phyloP scores from a whole-genome alignment of 1,140 invertebrate genomes.

The Drosophila biarmipes region DNA sequence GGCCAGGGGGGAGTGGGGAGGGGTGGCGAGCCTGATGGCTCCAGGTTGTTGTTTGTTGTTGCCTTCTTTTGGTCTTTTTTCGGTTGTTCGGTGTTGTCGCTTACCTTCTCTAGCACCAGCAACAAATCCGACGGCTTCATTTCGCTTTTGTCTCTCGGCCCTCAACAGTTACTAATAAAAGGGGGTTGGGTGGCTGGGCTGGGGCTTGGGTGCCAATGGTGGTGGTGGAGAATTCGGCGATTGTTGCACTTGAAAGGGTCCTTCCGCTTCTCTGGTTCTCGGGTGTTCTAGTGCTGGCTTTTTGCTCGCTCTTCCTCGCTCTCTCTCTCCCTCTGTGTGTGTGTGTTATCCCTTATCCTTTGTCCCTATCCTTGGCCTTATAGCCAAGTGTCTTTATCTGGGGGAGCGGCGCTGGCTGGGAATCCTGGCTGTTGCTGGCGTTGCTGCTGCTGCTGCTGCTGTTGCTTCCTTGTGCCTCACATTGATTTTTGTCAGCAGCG shows the following conservation, averaged over 20 bases:
- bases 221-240: slow-evolving; percentile 2
- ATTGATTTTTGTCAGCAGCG: slow-evolving; percentile 81
- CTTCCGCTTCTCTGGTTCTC: background rate
- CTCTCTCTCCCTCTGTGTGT: background rate
- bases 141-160: slow-evolving; percentile 9
- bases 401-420: slow-evolving; percentile 13
- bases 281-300: background rate
- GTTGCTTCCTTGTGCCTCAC: slow-evolving; percentile 67
- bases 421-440: slow-evolving; percentile 28
- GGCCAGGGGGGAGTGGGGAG: too few relatives aligned
- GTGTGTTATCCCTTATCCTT: too few relatives aligned
- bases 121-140: slow-evolving; percentile 83
- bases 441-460: slow-evolving; percentile 50
- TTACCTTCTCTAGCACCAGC: slow-evolving; percentile 82
- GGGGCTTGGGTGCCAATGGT: slow-evolving; percentile 1
- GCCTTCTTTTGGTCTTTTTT: slow-evolving; percentile 1
- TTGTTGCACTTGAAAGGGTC: slow-evolving; percentile 36
- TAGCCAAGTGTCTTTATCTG: slow-evolving; percentile 12
- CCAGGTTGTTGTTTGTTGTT: slow-evolving; percentile 8
- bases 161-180: slow-evolving; percentile 35
- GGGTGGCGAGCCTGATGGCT: background rate
- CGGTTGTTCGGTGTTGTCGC: background rate
- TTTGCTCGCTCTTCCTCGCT: background rate
- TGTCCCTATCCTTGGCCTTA: slow-evolving; percentile 1
- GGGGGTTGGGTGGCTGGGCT: background rate